Conservation (phyloP, 2,888 invertebrate species). For the Exocentrus adspersus region DNA sequence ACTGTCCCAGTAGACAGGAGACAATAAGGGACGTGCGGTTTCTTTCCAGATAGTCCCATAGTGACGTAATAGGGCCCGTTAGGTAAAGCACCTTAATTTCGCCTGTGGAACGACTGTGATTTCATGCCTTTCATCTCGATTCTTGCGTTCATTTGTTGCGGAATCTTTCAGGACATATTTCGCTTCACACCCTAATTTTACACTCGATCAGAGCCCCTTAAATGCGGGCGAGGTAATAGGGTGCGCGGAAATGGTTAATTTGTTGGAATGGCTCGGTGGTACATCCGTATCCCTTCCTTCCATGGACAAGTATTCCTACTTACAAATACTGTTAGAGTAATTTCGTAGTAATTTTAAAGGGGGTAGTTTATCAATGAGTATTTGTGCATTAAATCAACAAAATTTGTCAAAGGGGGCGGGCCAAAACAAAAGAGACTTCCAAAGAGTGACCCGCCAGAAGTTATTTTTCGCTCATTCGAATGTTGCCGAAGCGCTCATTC, state of each 20-base stretch:
- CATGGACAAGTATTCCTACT: too few species aligned
- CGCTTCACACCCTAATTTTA: conserved; percentile 36
- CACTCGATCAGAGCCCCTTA: conserved; percentile 29
- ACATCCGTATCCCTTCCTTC: too few species aligned
- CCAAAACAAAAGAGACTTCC: too few species aligned
- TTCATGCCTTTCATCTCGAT: conserved; percentile 38
- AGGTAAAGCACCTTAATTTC: conserved; percentile 42
- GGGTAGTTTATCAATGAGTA: too few species aligned
- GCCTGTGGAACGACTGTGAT: conserved; percentile 37
- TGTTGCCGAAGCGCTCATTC: too few species aligned
- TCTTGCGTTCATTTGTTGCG: conserved; percentile 29
- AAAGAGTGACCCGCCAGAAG: too few species aligned
- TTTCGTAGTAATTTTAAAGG: too few species aligned
- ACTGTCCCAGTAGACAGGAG: conserved; percentile 11
- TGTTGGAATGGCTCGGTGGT: neutral
- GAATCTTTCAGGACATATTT: conserved; percentile 36
- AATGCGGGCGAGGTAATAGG: neutral
- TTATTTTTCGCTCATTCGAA: too few species aligned
- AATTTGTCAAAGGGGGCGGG: too few species aligned
- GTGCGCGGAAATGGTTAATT: neutral
- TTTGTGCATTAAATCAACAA: too few species aligned
- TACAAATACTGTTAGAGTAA: too few species aligned
- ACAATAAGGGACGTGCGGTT: conserved; percentile 39
- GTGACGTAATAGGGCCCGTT: conserved; percentile 44
- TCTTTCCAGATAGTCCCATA: conserved; percentile 42